These are phyloP conservation scores for Nemurella pictetii DNA, from an alignment of 2,888 invertebrate genomes.

Conservation along the genomic window DNA sequence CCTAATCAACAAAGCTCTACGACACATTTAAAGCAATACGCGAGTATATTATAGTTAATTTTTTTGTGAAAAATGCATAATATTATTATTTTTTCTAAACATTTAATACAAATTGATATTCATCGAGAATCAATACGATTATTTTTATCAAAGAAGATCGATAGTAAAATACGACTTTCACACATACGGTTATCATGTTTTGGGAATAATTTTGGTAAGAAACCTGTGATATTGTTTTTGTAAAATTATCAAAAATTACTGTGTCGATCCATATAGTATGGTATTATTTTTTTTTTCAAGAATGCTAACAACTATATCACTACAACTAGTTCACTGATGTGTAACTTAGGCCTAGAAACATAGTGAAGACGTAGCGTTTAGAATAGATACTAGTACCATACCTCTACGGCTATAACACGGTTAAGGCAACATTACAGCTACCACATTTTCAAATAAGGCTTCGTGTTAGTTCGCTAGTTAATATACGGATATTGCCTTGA, in stretches of 20 bases:
- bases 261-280: not conserved
- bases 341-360: not conserved
- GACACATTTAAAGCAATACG: not conserved
- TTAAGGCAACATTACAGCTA: conserved; percentile 31
- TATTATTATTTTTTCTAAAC: not conserved
- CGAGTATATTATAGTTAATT: not conserved
- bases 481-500: conserved; percentile 21
- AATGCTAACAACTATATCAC: not conserved
- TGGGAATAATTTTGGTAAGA: not conserved
- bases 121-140: not conserved
- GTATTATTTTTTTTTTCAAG: not conserved
- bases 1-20: not conserved
- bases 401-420: conserved; percentile 22
- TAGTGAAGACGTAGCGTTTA: conserved; percentile 3
- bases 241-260: not conserved
- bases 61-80: not conserved
- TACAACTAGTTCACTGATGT: not conserved
- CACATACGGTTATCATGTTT: not conserved
- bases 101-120: not conserved
- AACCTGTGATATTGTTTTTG: not conserved
- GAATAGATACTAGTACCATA: conserved; percentile 2
- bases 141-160: not conserved
- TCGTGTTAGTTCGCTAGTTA: conserved; percentile 17
- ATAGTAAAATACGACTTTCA: not conserved
- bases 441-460: conserved; percentile 29